phyloP scores from a whole-genome alignment of 2,113 vertebrate species.

The Peucedramus taeniatus region DNA sequence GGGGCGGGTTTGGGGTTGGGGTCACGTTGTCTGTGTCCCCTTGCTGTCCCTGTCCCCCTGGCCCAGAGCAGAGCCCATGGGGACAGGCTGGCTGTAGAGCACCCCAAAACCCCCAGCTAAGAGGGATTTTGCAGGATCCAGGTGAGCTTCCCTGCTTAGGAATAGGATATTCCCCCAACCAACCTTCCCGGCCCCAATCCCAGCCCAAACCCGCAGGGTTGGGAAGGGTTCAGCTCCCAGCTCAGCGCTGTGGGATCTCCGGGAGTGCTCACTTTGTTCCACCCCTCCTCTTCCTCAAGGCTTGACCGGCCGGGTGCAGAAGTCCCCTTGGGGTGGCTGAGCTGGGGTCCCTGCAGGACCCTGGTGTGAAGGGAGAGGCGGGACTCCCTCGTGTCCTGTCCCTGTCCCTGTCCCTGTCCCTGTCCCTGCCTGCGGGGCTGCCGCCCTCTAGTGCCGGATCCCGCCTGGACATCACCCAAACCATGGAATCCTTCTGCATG shows the following conservation, averaged over 20 bases:
- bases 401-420: background rate
- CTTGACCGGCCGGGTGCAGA: accelerated
- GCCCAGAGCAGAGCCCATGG: background rate
- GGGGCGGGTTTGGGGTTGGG: background rate
- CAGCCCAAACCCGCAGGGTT: accelerated
- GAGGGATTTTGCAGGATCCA: background rate
- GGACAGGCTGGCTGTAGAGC: background rate
- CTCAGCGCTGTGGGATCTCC: accelerated
- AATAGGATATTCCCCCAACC: background rate
- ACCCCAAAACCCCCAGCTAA: accelerated
- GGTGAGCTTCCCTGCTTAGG: no score
- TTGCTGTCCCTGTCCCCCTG: no score
- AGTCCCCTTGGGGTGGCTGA: background rate
- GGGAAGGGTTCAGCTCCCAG: background rate
- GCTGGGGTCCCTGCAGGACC: background rate
- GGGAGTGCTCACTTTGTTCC: accelerated
- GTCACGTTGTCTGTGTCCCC: accelerated
- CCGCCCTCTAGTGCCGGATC: slow-evolving; percentile 23
- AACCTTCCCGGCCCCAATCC: background rate
- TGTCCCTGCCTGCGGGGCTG: background rate
- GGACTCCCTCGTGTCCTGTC: accelerated
- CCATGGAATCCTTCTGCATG: accelerated
- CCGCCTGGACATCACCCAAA: background rate
- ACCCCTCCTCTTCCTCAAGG: background rate
- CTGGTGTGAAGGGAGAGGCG: accelerated